These are phyloP conservation scores for Tuberolachnus salignus DNA, from an alignment of 2,888 invertebrate genomes.

Conservation along the genomic window DNA sequence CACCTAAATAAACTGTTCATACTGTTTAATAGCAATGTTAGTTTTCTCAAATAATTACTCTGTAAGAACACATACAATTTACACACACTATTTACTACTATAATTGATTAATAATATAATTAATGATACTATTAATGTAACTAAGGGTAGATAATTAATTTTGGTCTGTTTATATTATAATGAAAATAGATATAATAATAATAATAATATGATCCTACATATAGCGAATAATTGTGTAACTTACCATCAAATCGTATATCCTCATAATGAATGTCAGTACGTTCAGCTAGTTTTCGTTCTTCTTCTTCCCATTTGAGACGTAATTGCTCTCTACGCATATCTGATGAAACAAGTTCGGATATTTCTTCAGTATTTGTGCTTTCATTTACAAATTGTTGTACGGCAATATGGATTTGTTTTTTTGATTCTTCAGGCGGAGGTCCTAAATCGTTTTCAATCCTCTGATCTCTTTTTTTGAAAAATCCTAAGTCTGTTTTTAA, in stretches of 20 bases:
- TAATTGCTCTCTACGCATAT: constrained; percentile 71
- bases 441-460: constrained; percentile 58
- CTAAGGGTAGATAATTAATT: too few species aligned
- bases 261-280: constrained; percentile 86
- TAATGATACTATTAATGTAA: too few species aligned
- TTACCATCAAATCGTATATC: constrained; percentile 86
- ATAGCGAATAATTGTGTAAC: constrained; percentile 59
- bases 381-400: constrained; percentile 49
- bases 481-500: constrained; percentile 75
- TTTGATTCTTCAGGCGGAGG: constrained; percentile 13
- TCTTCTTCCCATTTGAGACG: constrained; percentile 88
- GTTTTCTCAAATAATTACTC: too few species aligned
- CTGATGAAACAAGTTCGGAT: constrained; percentile 55
- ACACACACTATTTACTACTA: too few species aligned
- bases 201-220: background rate
- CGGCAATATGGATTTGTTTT: constrained; percentile 16
- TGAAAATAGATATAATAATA: too few species aligned
- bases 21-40: too few species aligned
- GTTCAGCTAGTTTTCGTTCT: constrained; percentile 73
- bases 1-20: too few species aligned
- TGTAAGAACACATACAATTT: too few species aligned
- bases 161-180: too few species aligned
- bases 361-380: constrained; percentile 17
- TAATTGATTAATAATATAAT: too few species aligned
- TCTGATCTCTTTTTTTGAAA: constrained; percentile 70